Base-by-base conservation (phyloP, 2,113 vertebrate species). In the Gambusia holbrooki region DNA sequence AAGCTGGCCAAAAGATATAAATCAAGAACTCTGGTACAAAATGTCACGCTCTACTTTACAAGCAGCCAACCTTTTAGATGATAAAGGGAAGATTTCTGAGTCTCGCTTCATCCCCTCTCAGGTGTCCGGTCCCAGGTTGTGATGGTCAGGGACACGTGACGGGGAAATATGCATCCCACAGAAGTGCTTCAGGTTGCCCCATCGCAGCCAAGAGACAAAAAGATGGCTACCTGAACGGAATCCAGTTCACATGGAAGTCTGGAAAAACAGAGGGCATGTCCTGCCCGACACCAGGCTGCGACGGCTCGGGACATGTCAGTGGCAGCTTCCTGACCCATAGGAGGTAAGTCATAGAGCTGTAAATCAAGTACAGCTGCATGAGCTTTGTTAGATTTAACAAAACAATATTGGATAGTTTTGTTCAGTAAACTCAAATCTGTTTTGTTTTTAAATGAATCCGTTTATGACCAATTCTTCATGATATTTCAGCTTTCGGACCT, bases 261-360 rank as follows among this genome's bases (percentile, higher is more conserved):
- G 98, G 97, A 85, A 99, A 99, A 94, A 97, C 97, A 3, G 98
- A 99, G 91, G 98, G 98, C 90, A 99, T 99, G 98, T 97, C 97
- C 37, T 99, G 97, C 88, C 97, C 97, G 72, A 99, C 98, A 0
- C 98, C 97, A 0, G 98, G 98, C 73, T 99, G 98, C 42, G 98
- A 99, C 62, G 97, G 97, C 67, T 99, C 97, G 1, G 97, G 98
- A 68, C 98, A 99, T 66, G 98, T 99, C 93, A 99, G 98, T 45
- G 98, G 98, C 88, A 99, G 97, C 93, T 99, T 99, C 92, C 96
- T 99, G 84, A 99, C 98, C 22, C 98, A 99, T 92, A 96, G 98
- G 61, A 99, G 98, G 98, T 99, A 87, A 91, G 96, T 92, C 69
- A 35, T 2, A 9, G 30, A n/a, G 32, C 62, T 35, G 28, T 33